Conservation (phyloP, 2,113 vertebrate genomes). For the Lophius piscatorius region DNA sequence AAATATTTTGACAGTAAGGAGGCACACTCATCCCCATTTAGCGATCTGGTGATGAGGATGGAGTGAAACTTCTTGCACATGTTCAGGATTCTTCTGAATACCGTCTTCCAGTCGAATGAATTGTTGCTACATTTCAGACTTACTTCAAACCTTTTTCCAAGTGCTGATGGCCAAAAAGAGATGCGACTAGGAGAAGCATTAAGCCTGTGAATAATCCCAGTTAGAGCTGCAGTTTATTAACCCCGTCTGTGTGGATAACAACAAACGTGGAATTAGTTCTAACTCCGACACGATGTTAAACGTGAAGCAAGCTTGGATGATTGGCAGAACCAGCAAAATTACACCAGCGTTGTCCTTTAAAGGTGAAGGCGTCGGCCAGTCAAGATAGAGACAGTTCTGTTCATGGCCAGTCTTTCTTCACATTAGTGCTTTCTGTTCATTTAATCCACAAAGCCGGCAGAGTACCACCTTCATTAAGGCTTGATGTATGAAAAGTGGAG, state of each 20-base stretch:
- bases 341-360: slow-evolving; percentile 11
- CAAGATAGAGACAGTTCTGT: slow-evolving; percentile 51
- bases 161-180: no score
- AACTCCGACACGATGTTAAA: slow-evolving; percentile 6
- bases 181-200: no score
- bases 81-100: no score
- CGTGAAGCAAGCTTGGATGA: slow-evolving; percentile 16
- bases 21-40: no score
- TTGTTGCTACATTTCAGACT: no score
- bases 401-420: slow-evolving; percentile 10
- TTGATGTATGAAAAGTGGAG: not conserved
- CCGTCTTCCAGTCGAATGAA: no score
- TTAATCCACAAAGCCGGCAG: slow-evolving; percentile 7
- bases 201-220: slow-evolving; percentile 23
- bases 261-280: not conserved
- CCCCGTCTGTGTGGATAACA: slow-evolving; percentile 6
- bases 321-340: slow-evolving; percentile 28
- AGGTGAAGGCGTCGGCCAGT: slow-evolving; percentile 27
- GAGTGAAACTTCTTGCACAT: no score
- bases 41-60: no score
- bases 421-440: not conserved
- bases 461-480: slow-evolving; percentile 16
- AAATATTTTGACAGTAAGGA: no score
- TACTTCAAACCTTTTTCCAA: no score
- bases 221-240: slow-evolving; percentile 44